A percentile compares a stretch with the other conserved stretches of the same genome.
phyloP scores from a whole-genome alignment of 2,113 vertebrate genomes.

The Cygnus buccinator region DNA sequence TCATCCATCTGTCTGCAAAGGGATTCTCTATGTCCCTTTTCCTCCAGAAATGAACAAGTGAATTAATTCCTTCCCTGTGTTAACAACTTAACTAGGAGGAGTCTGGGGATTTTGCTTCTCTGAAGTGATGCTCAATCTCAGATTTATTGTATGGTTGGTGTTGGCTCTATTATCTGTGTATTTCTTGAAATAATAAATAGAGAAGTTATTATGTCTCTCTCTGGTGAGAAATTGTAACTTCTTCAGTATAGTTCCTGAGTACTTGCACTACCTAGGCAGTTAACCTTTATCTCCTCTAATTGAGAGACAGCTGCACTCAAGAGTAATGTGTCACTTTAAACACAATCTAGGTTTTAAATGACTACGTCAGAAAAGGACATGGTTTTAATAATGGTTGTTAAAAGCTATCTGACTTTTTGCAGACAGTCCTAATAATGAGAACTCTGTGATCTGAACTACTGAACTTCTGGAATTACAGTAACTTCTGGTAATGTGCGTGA shows the following conservation, averaged over 20 bases:
- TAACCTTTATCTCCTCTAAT: background rate
- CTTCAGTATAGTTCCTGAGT: background rate
- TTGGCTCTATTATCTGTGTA: background rate
- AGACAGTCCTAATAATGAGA: background rate
- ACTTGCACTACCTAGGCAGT: background rate
- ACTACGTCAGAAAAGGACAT: background rate
- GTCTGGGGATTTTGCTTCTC: background rate
- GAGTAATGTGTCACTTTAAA: background rate
- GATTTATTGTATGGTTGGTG: background rate
- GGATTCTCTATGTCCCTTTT: background rate
- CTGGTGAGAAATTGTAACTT: background rate
- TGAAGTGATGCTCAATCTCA: background rate
- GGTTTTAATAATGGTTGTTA: background rate
- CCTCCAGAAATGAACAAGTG: rapidly evolving
- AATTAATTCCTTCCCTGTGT: background rate
- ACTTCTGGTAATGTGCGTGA: slow-evolving; percentile 21
- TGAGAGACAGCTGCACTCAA: background rate
- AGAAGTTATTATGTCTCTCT: background rate
- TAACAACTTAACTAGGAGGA: background rate
- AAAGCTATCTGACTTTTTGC: slow-evolving; percentile 12
- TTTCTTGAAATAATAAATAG: background rate
- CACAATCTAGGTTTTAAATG: background rate
- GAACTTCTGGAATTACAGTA: slow-evolving; percentile 23
- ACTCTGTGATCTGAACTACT: background rate
- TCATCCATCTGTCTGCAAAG: rapidly evolving